A percentile compares a stretch with the other conserved stretches of the same genome.
Conservation (phyloP, 2,888 invertebrate species). For the Polyommatus icarus region DNA sequence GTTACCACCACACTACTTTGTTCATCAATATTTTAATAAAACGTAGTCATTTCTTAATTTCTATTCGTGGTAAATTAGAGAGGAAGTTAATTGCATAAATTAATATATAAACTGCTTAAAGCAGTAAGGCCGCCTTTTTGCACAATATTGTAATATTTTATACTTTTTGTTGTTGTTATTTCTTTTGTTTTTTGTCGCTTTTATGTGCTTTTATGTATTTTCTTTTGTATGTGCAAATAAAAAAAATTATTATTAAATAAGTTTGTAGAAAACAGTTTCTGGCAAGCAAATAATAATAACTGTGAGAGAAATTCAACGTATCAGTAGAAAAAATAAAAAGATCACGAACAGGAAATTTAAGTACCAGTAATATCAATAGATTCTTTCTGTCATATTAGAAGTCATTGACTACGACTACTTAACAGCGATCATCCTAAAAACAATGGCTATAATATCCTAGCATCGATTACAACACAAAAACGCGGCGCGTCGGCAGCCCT, state of each 20-base stretch:
- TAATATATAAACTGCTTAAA: not conserved
- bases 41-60: not conserved
- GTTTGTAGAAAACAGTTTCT: too few species aligned
- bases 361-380: too few species aligned
- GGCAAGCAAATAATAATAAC: too few species aligned
- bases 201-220: too few species aligned
- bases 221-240: too few species aligned
- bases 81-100: not conserved
- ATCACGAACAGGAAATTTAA: too few species aligned
- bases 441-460: not conserved
- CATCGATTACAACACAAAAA: not conserved
- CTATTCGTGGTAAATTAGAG: not conserved
- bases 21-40: not conserved
- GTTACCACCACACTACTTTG: conserved; percentile 46
- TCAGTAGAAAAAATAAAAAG: not conserved
- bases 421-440: not conserved
- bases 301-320: not conserved
- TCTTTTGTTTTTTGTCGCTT: too few species aligned
- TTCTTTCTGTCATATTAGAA: not conserved
- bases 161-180: too few species aligned
- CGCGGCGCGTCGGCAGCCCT: conserved; percentile 56
- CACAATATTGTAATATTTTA: too few species aligned
- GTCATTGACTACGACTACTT: not conserved
- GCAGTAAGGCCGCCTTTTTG: too few species aligned
- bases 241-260: too few species aligned